phyloP scores from a whole-genome alignment of 2,113 vertebrate species.

The Todiramphus saurophagus region DNA sequence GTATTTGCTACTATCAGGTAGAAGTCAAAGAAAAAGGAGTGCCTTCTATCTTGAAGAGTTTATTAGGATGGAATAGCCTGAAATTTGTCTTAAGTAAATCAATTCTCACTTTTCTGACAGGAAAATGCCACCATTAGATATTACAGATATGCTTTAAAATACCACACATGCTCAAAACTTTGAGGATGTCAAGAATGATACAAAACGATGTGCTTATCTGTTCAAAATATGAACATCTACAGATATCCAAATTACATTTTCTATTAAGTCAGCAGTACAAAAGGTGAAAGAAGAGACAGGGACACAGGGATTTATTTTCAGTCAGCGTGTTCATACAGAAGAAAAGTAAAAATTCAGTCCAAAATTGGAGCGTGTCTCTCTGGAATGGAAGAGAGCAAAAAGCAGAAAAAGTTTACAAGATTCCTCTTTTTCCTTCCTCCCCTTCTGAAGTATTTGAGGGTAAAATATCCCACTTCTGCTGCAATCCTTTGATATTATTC shows the following conservation, averaged over 20 bases:
- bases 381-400: neutral
- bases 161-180: constrained; percentile 15
- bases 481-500: neutral
- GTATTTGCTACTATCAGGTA: constrained; percentile 35
- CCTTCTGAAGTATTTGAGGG: neutral
- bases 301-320: constrained; percentile 10
- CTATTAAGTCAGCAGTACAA: constrained; percentile 23
- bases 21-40: constrained; percentile 31
- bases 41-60: constrained; percentile 19
- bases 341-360: neutral
- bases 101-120: constrained; percentile 14
- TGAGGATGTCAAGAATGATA: neutral
- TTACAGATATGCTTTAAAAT: constrained; percentile 40
- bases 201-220: constrained; percentile 1
- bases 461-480: neutral
- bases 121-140: constrained; percentile 37
- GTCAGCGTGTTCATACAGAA: neutral
- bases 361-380: neutral
- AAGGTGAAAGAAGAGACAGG: constrained; percentile 7
- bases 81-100: constrained; percentile 42
- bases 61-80: constrained; percentile 30
- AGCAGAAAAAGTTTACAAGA: neutral
- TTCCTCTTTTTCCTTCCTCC: neutral
- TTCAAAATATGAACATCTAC: constrained; percentile 28
- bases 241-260: constrained; percentile 40